phyloP scores from a whole-genome alignment of 2,113 vertebrate species.

The Nestor notabilis region DNA sequence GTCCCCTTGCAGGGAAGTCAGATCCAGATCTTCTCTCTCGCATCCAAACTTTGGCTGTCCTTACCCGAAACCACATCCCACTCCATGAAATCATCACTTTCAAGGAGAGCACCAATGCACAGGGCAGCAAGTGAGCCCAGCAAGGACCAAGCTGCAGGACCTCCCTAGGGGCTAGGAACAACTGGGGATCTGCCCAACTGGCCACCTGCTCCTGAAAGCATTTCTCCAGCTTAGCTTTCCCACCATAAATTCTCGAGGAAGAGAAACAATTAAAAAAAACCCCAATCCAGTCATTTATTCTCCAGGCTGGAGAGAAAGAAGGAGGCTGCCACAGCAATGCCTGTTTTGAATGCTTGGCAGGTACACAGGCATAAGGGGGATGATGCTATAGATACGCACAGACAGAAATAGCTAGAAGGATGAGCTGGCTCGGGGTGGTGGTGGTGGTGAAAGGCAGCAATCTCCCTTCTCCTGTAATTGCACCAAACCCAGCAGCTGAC shows the following conservation, averaged over 20 bases:
- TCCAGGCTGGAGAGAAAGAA: not conserved
- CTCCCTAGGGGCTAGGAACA: not conserved
- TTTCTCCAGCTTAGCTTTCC: not conserved
- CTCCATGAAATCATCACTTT: not conserved
- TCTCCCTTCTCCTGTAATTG: not conserved
- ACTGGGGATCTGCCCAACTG: not conserved
- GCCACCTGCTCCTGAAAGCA: not conserved
- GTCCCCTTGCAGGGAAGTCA: not conserved
- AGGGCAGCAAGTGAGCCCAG: accelerated
- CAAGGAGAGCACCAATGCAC: not conserved
- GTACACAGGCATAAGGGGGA: slow-evolving; percentile 23
- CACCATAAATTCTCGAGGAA: not conserved
- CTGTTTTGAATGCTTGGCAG: slow-evolving; percentile 55
- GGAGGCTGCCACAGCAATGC: slow-evolving; percentile 7
- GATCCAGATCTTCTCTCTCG: not conserved
- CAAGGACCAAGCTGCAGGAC: not conserved
- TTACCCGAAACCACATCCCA: not conserved
- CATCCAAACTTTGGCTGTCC: not conserved
- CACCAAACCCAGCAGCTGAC: not conserved
- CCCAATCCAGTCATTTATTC: slow-evolving; percentile 5
- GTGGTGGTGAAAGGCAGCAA: not conserved
- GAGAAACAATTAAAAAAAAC: not conserved
- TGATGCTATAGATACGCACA: slow-evolving; percentile 47
- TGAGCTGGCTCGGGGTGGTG: not conserved
- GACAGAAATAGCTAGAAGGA: slow-evolving; percentile 60